A percentile compares a stretch with the other conserved stretches of the same genome.
Evolutionary conservation across 2,113 vertebrate species (phyloP).

Genomic region (Cavia porcellus): DNA sequence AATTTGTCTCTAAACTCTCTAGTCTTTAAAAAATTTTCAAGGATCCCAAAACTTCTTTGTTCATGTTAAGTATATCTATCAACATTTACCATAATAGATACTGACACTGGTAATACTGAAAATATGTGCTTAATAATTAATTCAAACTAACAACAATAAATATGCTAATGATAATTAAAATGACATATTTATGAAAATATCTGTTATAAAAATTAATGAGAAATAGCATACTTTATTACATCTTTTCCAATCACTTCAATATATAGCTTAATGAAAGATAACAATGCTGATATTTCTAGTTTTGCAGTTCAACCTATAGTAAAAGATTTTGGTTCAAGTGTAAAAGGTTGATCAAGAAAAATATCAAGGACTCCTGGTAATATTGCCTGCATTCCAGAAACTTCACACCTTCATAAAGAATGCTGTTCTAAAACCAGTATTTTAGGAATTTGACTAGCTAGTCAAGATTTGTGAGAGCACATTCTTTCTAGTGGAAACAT

Average conservation of each 20-base stretch:
- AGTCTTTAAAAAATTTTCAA: not conserved
- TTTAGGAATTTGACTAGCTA: not conserved
- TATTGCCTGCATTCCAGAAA: not conserved
- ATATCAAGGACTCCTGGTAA: not conserved
- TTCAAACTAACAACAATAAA: not conserved
- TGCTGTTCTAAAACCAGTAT: not conserved
- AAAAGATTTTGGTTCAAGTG: not conserved
- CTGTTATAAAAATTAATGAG: not conserved
- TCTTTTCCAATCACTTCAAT: not conserved
- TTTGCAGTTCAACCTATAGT: not conserved
- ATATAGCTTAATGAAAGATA: not conserved
- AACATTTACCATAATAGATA: not conserved
- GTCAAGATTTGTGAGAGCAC: not conserved
- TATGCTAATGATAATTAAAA: not conserved
- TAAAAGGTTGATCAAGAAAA: not conserved
- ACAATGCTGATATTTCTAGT: not conserved
- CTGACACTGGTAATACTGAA: not conserved
- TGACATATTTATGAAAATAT: not conserved
- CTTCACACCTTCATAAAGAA: not conserved
- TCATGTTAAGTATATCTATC: not conserved
- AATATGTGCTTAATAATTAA: not conserved
- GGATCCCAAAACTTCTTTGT: not conserved
- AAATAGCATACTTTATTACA: not conserved
- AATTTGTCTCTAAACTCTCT: not conserved
- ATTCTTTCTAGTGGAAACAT: not conserved